Base-by-base conservation (phyloP, 2,797 vertebrate genomes). In the Aldrovandia affinis region DNA sequence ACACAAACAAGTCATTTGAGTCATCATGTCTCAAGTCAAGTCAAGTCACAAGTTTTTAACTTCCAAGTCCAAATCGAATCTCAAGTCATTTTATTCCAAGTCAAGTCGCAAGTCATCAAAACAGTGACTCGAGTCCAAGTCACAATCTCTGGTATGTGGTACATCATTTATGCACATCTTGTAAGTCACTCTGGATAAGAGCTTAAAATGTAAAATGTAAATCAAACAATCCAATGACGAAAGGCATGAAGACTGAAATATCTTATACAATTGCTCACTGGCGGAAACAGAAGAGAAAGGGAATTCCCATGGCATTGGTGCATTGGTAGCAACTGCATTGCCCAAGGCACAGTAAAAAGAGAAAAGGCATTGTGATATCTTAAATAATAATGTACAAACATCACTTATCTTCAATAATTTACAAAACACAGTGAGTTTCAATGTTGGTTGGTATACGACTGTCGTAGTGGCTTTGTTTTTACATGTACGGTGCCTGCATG, bases 311-410 rank as follows among this genome's bases (percentile, higher is more conserved):
- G 52, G 44, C 80, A 82, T 52, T 61, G 47, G 50, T 50, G 78
- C 50, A 57, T 57, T 85, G 68, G 68, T 83, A 78, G 81, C 78
- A 82, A 85, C 75, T 12, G 44, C 44, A 22, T 79, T 12, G 52
- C 83, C 55, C 25, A 39, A 55, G 70, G 42, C 80, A 59, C 30
- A 78, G 22, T 54, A 7, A 20, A 80, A 54, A 28, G 22, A 81
- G 68, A 63, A 30, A 42, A 61, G 57, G 39, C 55, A 68, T 28
- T 61, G 22, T 78, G 42, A 63, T 78, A 30, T 85, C 70, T 65
- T 73, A 59, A 73, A 73, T 36, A 65, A 9, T 39, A 39, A n/a
- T 79, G 80, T 78, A 57, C 73, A 85, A 52, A 82, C 55, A 82
- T 36, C 59, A 36, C 47, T 78, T 65, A 79, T 82, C 55, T 78